Percentiles rank a stretch among this genome's conserved stretches.
Conservation (phyloP, 2,888 invertebrate species). For the Eurois occulta region DNA sequence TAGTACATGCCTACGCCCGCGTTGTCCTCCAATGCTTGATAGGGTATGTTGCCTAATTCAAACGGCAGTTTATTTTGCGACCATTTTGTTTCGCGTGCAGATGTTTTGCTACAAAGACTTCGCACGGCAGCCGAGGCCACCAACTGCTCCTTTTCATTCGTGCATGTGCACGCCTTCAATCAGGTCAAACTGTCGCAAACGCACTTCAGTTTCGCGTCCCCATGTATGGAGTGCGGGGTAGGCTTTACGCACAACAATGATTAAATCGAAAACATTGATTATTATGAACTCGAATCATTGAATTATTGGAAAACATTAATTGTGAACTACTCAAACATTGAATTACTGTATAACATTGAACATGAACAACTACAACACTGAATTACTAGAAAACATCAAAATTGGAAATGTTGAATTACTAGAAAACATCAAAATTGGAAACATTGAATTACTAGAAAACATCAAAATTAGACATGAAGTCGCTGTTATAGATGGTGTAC, state of each 20-base stretch:
- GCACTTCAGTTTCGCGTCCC: not conserved
- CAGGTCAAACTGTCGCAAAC: not conserved
- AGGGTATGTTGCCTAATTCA: not conserved
- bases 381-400: conserved; percentile 36
- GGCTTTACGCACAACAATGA: not conserved
- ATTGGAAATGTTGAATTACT: conserved; percentile 17
- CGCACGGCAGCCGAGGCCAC: not conserved
- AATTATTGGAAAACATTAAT: conserved; percentile 24
- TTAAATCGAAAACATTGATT: conserved; percentile 29
- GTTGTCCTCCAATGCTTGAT: not conserved
- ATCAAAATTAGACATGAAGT: conserved; percentile 34
- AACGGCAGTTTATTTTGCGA: not conserved
- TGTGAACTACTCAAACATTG: not conserved
- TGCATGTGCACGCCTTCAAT: too few species aligned
- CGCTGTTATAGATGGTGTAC: conserved; percentile 34
- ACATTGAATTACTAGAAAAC: conserved; percentile 16
- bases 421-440: conserved; percentile 17
- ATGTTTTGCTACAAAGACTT: too few species aligned
- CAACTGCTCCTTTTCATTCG: not conserved
- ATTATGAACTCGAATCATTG: not conserved
- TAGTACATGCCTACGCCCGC: conserved; percentile 8
- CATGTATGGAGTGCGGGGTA: conserved; percentile 14
- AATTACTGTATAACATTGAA: conserved; percentile 19
- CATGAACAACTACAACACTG: not conserved
- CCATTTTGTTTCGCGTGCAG: not conserved